Percentiles rank a stretch among this genome's conserved stretches.
Evolutionary conservation across 2,113 vertebrate genomes (phyloP).

Genomic region (Leptocoma aspasia): DNA sequence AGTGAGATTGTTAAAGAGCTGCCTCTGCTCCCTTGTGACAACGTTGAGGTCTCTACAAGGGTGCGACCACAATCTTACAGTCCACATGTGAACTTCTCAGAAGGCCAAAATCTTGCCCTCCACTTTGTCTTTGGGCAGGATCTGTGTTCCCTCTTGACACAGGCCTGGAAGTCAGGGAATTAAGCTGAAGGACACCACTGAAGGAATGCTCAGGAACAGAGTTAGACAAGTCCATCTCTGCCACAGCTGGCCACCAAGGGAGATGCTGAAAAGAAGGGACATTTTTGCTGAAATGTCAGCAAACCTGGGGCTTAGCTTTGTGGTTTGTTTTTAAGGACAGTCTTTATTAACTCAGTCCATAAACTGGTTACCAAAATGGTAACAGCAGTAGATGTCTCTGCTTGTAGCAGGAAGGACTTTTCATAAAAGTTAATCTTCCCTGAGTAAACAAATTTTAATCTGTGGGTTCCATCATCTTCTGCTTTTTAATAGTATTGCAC

Average conservation of each 20-base stretch:
- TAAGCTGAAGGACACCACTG: not conserved
- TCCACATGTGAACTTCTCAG: not conserved
- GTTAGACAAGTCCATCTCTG: not conserved
- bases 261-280: not conserved
- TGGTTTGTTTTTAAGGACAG: not conserved
- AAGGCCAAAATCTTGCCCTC: not conserved
- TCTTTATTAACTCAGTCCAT: not conserved
- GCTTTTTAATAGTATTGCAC: constrained; percentile 33
- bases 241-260: not conserved
- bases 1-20: not conserved
- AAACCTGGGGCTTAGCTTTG: not conserved
- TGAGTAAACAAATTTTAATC: constrained; percentile 40
- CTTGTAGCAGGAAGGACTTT: not conserved
- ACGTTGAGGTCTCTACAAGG: rapidly evolving
- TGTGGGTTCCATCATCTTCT: not conserved
- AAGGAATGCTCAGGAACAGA: not conserved
- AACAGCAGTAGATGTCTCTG: not conserved
- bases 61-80: rapidly evolving
- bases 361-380: not conserved
- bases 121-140: not conserved
- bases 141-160: not conserved
- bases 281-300: not conserved
- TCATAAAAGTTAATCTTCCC: constrained; percentile 13
- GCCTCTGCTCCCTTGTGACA: rapidly evolving
- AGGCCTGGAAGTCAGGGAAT: not conserved